Base-by-base conservation (phyloP, 2,888 invertebrate genomes). In the Bombylius discolor region DNA sequence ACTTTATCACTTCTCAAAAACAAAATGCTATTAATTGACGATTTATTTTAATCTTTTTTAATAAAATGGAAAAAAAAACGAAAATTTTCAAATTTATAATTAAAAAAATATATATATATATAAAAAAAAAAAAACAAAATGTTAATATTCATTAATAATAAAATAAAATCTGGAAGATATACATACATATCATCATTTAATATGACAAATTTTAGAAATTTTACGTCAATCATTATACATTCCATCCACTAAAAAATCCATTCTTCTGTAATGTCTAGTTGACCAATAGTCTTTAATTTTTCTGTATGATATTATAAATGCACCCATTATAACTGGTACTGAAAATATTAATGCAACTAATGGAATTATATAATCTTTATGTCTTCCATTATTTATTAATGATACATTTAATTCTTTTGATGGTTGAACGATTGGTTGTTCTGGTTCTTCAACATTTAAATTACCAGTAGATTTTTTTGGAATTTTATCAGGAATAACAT, bases 221-320 rank as follows among this genome's bases (percentile, higher is more conserved):
- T 59, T 23, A 23, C 23, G 72, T 73, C 71, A 88, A 68, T 88
- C 88, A 75, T 89, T 89, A 68, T 91, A 91, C 86, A 91, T 89
- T 64, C 90, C 91, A 72, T 91, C 90, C 56, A 91, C 84, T 13
- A 91, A 78, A 68, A 88, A 90, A 72, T 91, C 90, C 89, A 91
- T 90, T 68, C 89, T 78, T 60, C 87, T 81, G 66, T 91, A 91
- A 71, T 91, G 89, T 63, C 90, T 79, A 62, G 89, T 87, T 64
- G 85, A 83, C 89, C 90, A 90, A 68, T 87, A 87, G 68, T 90
- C 89, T 63, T 83, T 78, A n/a, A 88, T 83, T 61, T 83, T 77
- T 62, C 82, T 82, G 69, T 85, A 77, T 57, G 83, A 82, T 23
- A 83, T 79, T 51, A 85, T 75, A 49, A 84, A 78, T 46, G 83